A percentile compares a stretch with the other conserved stretches of the same genome.
Conservation (phyloP, 2,888 invertebrate species). For the Nesidiocoris tenuis region DNA sequence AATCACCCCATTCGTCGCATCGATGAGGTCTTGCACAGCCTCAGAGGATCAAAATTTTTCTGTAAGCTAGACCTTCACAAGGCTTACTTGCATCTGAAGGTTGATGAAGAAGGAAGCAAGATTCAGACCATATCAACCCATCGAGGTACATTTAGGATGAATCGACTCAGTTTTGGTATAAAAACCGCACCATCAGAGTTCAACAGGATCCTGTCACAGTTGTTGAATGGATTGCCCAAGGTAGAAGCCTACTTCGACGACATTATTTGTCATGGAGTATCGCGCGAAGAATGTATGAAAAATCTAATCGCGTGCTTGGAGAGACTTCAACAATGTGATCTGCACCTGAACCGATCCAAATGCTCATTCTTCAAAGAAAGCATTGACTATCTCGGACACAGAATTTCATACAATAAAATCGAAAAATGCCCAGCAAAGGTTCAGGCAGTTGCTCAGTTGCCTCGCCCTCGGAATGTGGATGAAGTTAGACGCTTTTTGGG, state of each 20-base stretch:
- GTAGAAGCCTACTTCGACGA: slow-evolving; percentile 35
- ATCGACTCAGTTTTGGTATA: slow-evolving; percentile 41
- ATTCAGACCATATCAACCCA: slow-evolving; percentile 30
- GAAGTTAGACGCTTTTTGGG: slow-evolving; percentile 47
- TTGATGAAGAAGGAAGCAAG: slow-evolving; percentile 18
- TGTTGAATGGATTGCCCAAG: slow-evolving; percentile 42
- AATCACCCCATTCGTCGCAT: slow-evolving; percentile 47
- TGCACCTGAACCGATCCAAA: slow-evolving; percentile 46
- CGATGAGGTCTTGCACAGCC: slow-evolving; percentile 42
- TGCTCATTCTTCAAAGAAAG: slow-evolving; percentile 36
- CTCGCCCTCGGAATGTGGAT: slow-evolving; percentile 32
- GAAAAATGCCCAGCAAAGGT: slow-evolving; percentile 39
- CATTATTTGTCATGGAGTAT: slow-evolving; percentile 34
- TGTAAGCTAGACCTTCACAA: slow-evolving; percentile 31
- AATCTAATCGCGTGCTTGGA: slow-evolving; percentile 15
- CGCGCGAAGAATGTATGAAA: slow-evolving; percentile 13
- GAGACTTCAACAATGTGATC: slow-evolving; percentile 21
- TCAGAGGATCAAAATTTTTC: slow-evolving; percentile 28
- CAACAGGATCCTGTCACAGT: slow-evolving; percentile 43
- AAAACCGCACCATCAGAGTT: slow-evolving; percentile 48
- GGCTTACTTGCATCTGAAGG: slow-evolving; percentile 25
- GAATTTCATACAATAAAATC: slow-evolving; percentile 39
- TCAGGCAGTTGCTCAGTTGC: slow-evolving; percentile 14
- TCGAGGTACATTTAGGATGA: slow-evolving; percentile 26
- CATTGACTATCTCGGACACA: slow-evolving; percentile 32